phyloP scores from a whole-genome alignment of 1,140 invertebrate species.

The Conopomorpha cramerella region DNA sequence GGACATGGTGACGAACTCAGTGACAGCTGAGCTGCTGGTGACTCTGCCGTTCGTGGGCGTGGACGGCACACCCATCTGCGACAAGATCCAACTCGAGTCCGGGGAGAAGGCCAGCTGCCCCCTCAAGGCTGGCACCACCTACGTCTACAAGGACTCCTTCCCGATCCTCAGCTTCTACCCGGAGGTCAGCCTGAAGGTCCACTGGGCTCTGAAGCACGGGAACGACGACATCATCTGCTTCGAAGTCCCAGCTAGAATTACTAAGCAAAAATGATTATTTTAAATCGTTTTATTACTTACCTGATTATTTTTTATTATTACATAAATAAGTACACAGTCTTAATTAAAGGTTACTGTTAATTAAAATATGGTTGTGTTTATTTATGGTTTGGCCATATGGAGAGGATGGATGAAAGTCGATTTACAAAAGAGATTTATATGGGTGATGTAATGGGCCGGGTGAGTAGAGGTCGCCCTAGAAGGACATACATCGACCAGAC shows the following conservation, averaged over 20 bases:
- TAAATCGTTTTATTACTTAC: no score
- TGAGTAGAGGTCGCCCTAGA: no score
- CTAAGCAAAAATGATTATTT: not conserved
- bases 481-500: no score
- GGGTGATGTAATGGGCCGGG: no score
- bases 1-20: constrained; percentile 29
- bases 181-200: constrained; percentile 64
- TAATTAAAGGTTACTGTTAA: not conserved
- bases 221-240: constrained; percentile 65
- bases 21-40: constrained; percentile 65
- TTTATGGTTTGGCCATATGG: not conserved
- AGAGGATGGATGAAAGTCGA: not conserved
- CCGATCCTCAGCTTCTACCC: constrained; percentile 71
- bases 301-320: no score
- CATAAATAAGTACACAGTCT: no score
- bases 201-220: constrained; percentile 62
- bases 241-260: constrained; percentile 68
- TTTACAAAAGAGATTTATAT: not conserved
- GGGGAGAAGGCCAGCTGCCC: constrained; percentile 66
- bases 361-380: not conserved
- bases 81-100: constrained; percentile 59
- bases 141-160: constrained; percentile 72
- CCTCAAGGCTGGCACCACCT: constrained; percentile 66
- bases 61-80: constrained; percentile 71
- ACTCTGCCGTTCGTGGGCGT: constrained; percentile 76